These are phyloP conservation scores for Acrocephalus scirpaceus DNA, from an alignment of 2,797 vertebrate species.

Conservation along the genomic window DNA sequence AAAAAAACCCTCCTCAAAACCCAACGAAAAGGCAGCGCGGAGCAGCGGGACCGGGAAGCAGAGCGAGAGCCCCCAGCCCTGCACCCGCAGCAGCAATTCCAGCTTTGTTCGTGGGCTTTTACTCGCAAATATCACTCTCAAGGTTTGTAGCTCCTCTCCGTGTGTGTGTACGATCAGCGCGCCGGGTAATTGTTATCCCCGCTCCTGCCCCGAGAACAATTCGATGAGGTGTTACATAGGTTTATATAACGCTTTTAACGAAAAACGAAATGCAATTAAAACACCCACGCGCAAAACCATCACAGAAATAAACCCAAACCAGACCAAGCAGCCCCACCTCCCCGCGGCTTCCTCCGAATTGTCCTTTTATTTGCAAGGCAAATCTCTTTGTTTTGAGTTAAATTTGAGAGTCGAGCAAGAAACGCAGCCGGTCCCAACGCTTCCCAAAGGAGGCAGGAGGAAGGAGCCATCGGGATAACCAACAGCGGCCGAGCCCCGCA, in stretches of 20 bases:
- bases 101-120: constrained; percentile 15
- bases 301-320: constrained; percentile 54
- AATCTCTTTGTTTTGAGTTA: constrained; percentile 44
- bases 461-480: neutral
- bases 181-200: neutral
- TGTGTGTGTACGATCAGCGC: neutral
- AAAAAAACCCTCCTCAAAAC: neutral
- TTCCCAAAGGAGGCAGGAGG: neutral
- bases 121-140: constrained; percentile 5
- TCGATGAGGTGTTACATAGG: constrained; percentile 39
- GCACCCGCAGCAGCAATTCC: neutral
- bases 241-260: constrained; percentile 50
- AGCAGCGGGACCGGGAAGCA: neutral
- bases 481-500: neutral
- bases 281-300: constrained; percentile 60
- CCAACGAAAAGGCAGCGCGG: neutral
- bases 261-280: constrained; percentile 65
- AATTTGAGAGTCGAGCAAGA: neutral
- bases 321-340: constrained; percentile 28
- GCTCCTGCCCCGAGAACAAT: constrained; percentile 2
- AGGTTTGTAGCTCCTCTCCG: neutral
- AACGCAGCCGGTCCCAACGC: neutral
- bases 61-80: neutral
- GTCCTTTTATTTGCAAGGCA: constrained; percentile 47
- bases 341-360: constrained; percentile 14